Conservation (phyloP, 2,113 vertebrate species). For the Progne subis region DNA sequence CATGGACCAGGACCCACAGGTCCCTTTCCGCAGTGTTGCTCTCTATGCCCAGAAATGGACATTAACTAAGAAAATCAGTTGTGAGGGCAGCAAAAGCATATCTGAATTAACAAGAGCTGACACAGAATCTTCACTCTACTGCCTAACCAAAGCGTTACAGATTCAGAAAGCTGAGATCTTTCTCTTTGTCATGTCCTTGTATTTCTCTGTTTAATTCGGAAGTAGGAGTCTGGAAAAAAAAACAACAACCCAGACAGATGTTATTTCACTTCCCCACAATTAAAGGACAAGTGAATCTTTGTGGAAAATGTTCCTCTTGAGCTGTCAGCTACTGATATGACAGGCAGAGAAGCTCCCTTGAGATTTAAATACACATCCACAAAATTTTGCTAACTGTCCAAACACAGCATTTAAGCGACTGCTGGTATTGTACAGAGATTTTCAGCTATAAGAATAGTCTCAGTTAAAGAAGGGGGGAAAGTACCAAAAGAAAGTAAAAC, state of each 20-base stretch:
- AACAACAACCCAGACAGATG: background rate
- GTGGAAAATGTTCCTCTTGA: background rate
- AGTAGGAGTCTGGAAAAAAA: background rate
- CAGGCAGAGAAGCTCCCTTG: background rate
- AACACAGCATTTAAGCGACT: background rate
- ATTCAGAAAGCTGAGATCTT: background rate
- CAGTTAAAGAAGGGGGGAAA: background rate
- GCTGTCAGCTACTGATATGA: background rate
- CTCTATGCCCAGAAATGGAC: background rate
- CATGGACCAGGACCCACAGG: rapidly evolving
- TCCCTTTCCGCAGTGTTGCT: background rate
- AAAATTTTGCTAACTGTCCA: background rate
- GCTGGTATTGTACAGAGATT: background rate
- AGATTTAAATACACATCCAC: background rate
- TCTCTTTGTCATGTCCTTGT: background rate
- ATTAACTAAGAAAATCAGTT: background rate
- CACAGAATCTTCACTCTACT: background rate
- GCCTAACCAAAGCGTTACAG: background rate
- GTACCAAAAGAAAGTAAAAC: background rate
- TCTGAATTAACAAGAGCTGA: background rate
- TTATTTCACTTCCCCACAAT: background rate
- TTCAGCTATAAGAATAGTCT: background rate
- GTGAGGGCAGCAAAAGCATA: background rate
- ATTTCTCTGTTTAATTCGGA: background rate
- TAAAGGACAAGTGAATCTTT: background rate